Base-by-base conservation (phyloP, 2,113 vertebrate species). In the Psilopsiagon aurifrons region DNA sequence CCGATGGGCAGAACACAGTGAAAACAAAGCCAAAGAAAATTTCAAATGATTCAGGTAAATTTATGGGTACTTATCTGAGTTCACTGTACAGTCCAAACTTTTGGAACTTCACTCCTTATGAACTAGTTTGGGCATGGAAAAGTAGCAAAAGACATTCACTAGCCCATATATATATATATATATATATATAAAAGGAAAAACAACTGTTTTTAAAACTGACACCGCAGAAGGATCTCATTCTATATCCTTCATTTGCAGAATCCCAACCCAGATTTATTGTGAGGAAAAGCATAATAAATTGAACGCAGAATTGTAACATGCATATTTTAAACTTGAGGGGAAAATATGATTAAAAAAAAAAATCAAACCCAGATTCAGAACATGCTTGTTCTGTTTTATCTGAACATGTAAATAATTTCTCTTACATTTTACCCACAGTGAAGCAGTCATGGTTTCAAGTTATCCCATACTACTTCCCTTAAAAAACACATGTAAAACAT, bases 71-170 rank as follows among this genome's bases (percentile, higher is more conserved):
- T 95, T 97, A 96, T 96, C 96, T 83, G 83, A 85, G 52, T 84
- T 95, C 77, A 94, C 29, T 81, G 86, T 68, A 94, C 29, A 94
- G 80, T 96, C 91, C 95, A 91, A 95, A 91, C 67, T 94, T 94
- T 96, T 95, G 78, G 81, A 94, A 95, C 89, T 69, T 97, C 93
- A 95, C 67, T 95, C 93, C 94, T 97, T 95, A 79, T 66, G 91
- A 90, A 95, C 70, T 94, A 95, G 70, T 90, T 91, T 90, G 86
- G 96, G 76, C 81, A 92, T 80, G 54, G 52, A 96, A 97, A 92
- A 94, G 95, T 91, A 95, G 94, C 89, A 92, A 91, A 89, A 94
- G 44, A 91, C 52, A 87, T 87, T 95, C 91, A 95, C 95, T 85
- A 87, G 57, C 70, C 81, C 77, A 60, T 49, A 86, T 44, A 71